These are phyloP conservation scores for Teinopalpus imperialis DNA, from an alignment of 2,888 invertebrate species.

Conservation along the genomic window DNA sequence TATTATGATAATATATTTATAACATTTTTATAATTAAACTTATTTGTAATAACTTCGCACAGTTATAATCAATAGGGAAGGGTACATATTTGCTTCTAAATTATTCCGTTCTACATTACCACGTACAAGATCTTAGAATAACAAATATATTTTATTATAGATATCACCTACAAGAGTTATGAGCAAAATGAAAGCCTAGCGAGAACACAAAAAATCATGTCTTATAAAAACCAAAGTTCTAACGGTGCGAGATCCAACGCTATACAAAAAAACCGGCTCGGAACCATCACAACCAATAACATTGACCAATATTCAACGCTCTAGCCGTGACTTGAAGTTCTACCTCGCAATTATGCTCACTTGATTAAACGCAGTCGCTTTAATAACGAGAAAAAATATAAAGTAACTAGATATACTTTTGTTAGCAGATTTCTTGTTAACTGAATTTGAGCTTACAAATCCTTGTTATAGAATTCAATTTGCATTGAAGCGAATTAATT, in stretches of 20 bases:
- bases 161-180: too few relatives aligned
- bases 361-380: constrained; percentile 15
- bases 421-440: neutral
- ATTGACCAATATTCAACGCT: constrained; percentile 34
- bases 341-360: constrained; percentile 34
- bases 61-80: too few relatives aligned
- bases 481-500: neutral
- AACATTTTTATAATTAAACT: too few relatives aligned
- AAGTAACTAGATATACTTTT: neutral
- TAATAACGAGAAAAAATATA: constrained; percentile 12
- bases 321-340: constrained; percentile 36
- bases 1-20: too few relatives aligned
- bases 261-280: constrained; percentile 28
- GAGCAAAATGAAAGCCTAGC: too few relatives aligned
- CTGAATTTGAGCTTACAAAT: neutral
- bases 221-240: constrained; percentile 3
- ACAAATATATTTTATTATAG: too few relatives aligned
- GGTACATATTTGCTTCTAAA: too few relatives aligned
- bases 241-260: neutral
- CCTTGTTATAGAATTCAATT: neutral
- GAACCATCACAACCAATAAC: constrained; percentile 25
- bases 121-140: too few relatives aligned
- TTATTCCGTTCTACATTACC: too few relatives aligned
- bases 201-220: neutral
- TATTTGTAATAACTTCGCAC: too few relatives aligned